Conservation (phyloP, 2,888 invertebrate genomes). For the Omphaloscelis lunosa region DNA sequence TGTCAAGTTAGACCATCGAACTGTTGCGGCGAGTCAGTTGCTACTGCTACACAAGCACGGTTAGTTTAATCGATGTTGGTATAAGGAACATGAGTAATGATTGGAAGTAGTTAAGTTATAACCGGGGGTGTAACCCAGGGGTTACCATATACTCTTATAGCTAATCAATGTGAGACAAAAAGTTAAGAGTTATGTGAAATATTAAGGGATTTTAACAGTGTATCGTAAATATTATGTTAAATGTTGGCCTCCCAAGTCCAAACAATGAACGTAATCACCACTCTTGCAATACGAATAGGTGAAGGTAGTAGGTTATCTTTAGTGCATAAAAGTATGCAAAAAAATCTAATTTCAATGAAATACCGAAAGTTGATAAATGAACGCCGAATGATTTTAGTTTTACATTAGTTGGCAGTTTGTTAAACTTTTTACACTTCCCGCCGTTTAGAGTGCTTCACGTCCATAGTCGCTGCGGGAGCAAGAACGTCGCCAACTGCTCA, state of each 20-base stretch:
- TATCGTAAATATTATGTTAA: background rate
- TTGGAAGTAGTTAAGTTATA: background rate
- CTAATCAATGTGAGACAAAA: background rate
- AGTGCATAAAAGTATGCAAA: too few relatives aligned
- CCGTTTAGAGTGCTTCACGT: background rate
- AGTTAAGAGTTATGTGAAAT: background rate
- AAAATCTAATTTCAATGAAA: background rate
- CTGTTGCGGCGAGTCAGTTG: slow-evolving; percentile 29
- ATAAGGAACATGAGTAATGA: background rate
- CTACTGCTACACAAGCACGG: background rate
- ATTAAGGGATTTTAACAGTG: background rate
- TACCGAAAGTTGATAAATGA: background rate
- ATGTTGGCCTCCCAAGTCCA: background rate
- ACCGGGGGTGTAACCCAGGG: background rate
- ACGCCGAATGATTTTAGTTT: background rate
- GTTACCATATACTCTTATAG: background rate
- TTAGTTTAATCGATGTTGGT: slow-evolving; percentile 30
- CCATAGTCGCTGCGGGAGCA: background rate
- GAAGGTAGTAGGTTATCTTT: background rate
- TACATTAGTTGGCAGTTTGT: slow-evolving; percentile 3
- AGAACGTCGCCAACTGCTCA: slow-evolving; percentile 17
- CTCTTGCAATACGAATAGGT: background rate
- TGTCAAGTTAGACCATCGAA: slow-evolving; percentile 18
- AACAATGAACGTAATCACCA: background rate
- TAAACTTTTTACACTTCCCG: background rate